Percentiles rank a stretch among this genome's conserved stretches.
Evolutionary conservation across 2,888 invertebrate genomes (phyloP).

Genomic region (Andrena fulva): DNA sequence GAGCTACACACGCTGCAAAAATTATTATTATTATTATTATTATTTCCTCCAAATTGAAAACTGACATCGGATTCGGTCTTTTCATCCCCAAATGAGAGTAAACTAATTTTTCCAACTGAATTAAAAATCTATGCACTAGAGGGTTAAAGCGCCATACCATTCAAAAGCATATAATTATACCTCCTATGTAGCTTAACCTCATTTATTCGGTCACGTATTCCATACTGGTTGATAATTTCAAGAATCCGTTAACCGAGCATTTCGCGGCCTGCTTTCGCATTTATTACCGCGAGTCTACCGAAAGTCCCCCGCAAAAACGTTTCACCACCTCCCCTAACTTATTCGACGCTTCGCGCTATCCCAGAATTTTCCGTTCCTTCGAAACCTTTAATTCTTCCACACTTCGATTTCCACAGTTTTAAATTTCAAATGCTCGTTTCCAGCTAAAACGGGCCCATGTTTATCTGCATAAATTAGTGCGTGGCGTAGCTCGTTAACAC

Average conservation of each 20-base stretch:
- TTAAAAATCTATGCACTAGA: too few species aligned
- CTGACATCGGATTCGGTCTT: too few species aligned
- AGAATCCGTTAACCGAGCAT: not conserved
- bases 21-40: too few species aligned
- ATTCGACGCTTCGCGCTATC: not conserved
- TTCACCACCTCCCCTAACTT: not conserved
- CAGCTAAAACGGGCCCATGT: not conserved
- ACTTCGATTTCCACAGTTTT: not conserved
- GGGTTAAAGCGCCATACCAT: too few species aligned
- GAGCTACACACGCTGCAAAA: too few species aligned
- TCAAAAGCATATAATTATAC: too few species aligned
- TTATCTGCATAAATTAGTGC: slow-evolving; percentile 24
- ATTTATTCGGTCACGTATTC: not conserved
- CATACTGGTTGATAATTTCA: slow-evolving; percentile 1
- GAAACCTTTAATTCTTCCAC: not conserved
- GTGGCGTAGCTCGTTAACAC: not conserved
- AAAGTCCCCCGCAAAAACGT: not conserved
- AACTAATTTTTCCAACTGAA: too few species aligned
- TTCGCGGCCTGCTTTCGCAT: not conserved
- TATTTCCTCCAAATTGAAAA: too few species aligned
- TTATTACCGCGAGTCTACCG: not conserved
- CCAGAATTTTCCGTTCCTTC: slow-evolving; percentile 1
- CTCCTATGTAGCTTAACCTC: not conserved
- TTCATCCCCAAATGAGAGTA: too few species aligned
- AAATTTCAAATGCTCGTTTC: not conserved